Evolutionary conservation across 2,888 invertebrate species (phyloP), one percentile per base, ranked within the genome.

Genomic region (Congeria kusceri): DNA sequence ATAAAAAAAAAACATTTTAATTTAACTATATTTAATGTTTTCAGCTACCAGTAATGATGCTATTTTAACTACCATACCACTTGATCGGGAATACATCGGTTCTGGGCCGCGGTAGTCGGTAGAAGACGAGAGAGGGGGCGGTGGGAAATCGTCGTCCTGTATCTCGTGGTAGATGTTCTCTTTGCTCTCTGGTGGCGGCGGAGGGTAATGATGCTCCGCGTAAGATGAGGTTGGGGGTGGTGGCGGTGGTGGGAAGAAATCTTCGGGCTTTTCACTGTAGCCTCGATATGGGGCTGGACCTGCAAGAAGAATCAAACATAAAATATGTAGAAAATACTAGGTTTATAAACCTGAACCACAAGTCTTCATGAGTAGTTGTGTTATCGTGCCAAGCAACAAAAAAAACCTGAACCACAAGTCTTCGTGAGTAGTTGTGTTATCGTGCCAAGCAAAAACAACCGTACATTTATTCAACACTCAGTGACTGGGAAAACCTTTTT

Each of bases 81-180:
- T 49, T 3, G 11, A 4, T 53, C 53, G 20, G 1, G 53, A 20
- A 53, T 53, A 53, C 58, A 79, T 75, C 11, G 72, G 74, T 11
- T 74, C 80, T 59, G 71, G 80, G 67, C 69, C 66, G 18, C 76
- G 63, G 44, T 79, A 79, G n/a, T 67, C 62, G 15, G 53, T 23
- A 1, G 83, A 25, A 15, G 23, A 23, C 7, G 85, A 70, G 7
- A 82, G 88, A 11, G 89, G 88, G 5, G 90, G 90, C 5, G 90
- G 90, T 7, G 89, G 90, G 56, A 88, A 87, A 57, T 87, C 85
- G 29, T 88, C 88, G 39, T 89, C 89, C 20, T 77, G 76, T 28
- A 86, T 84, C 59, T 86, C 86, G 69, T 83, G 85, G 64, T 86
- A 86, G 5, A 83, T 84, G 59, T 87, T 86, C 15, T 84, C 86